These are phyloP conservation scores for Macaca mulatta DNA, from an alignment of 2,113 vertebrate genomes.

Conservation along the genomic window DNA sequence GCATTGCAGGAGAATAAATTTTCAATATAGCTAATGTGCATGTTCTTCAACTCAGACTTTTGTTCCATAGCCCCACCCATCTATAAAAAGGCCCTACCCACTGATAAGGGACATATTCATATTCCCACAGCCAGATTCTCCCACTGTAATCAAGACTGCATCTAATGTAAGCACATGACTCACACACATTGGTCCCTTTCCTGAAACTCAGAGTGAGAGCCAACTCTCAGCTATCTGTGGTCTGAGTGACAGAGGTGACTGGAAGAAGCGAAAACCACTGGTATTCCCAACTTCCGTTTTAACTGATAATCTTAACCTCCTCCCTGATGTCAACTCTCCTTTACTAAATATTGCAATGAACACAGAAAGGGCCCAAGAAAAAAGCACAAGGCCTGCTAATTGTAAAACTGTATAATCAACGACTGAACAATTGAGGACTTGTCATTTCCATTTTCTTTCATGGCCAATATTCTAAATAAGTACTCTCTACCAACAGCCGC, in stretches of 20 bases:
- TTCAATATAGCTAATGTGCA: background rate
- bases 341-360: background rate
- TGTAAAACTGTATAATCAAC: background rate
- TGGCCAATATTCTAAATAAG: background rate
- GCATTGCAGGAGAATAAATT: background rate
- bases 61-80: slow-evolving; percentile 40
- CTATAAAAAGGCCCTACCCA: slow-evolving; percentile 59
- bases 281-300: background rate
- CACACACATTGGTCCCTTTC: slow-evolving; percentile 26
- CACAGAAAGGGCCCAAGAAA: background rate
- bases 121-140: slow-evolving; percentile 61
- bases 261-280: background rate
- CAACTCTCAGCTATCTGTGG: slow-evolving; percentile 41
- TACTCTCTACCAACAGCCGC: background rate
- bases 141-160: slow-evolving; percentile 48
- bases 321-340: background rate
- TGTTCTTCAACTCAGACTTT: slow-evolving; percentile 28
- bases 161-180: slow-evolving; percentile 69
- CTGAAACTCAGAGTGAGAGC: slow-evolving; percentile 63
- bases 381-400: background rate
- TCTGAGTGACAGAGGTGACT: background rate
- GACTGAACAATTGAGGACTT: background rate
- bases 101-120: slow-evolving; percentile 67
- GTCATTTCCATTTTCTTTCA: background rate
- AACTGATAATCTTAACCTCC: background rate